Conservation (phyloP, 2,888 invertebrate species). For the Leucozona laternaria region DNA sequence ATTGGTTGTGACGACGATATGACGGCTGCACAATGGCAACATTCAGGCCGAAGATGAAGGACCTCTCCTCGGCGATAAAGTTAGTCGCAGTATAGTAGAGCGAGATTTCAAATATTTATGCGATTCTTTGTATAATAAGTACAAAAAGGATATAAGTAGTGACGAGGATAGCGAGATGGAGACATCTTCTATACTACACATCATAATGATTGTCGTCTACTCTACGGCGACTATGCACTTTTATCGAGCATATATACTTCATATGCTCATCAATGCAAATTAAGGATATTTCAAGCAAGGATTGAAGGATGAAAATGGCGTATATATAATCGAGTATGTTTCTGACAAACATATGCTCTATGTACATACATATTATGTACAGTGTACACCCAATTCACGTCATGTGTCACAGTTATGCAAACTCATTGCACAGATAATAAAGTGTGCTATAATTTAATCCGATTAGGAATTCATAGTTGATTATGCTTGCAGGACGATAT, state of each 20-base stretch:
- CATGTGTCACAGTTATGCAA: conserved; percentile 46
- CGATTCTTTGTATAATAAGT: conserved; percentile 45
- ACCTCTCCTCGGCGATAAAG: conserved; percentile 47
- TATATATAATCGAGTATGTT: conserved; percentile 18
- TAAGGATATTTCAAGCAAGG: conserved; percentile 56
- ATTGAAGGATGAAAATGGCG: conserved; percentile 11
- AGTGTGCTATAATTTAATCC: conserved; percentile 45
- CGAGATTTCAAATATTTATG: conserved; percentile 67
- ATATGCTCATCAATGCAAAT: conserved; percentile 73
- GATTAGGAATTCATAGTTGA: conserved; percentile 43
- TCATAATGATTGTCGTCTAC: background rate
- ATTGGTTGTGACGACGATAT: conserved; percentile 71
- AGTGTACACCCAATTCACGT: background rate
- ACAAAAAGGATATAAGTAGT: background rate
- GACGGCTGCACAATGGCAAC: conserved; percentile 41
- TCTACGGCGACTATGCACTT: conserved; percentile 35
- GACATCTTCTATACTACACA: conserved; percentile 36
- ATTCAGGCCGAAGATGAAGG: conserved; percentile 53
- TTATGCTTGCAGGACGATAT: conserved; percentile 38
- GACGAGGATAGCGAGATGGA: conserved; percentile 23
- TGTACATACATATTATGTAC: too few species aligned
- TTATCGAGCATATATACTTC: conserved; percentile 30
- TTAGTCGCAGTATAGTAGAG: conserved; percentile 37
- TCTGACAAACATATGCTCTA: conserved; percentile 16
- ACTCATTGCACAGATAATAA: conserved; percentile 37